Conservation (phyloP, 2,113 vertebrate species). For the Pao palembangensis region DNA sequence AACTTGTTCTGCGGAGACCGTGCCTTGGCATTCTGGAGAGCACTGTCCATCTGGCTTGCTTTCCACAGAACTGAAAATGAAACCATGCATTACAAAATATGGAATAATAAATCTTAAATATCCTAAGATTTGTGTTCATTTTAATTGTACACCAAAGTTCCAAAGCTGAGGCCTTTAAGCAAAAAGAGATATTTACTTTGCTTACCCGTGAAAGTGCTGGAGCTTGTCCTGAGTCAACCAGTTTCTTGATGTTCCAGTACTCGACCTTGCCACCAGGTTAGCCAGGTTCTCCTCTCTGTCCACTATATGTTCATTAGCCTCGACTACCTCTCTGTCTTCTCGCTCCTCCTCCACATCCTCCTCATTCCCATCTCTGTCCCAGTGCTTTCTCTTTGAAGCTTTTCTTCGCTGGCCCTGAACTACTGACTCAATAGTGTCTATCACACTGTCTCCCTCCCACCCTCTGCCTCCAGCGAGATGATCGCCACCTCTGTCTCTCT, state of each 20-base stretch:
- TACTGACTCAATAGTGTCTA: constrained; percentile 91
- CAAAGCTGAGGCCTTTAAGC: not conserved
- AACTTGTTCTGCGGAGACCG: constrained; percentile 61
- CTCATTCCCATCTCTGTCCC: constrained; percentile 57
- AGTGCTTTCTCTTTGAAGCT: constrained; percentile 68
- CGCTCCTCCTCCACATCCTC: constrained; percentile 66
- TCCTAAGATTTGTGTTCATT: constrained; percentile 1
- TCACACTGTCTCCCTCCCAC: constrained; percentile 82
- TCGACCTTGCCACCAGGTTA: constrained; percentile 67
- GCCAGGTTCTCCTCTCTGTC: constrained; percentile 74
- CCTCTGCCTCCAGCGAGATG: constrained; percentile 48
- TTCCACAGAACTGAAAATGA: constrained; percentile 68
- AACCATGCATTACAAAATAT: constrained; percentile 18
- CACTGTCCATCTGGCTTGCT: constrained; percentile 71
- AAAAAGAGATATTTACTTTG: not conserved
- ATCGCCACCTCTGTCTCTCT: constrained; percentile 49
- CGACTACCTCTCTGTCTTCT: constrained; percentile 51
- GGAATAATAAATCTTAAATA: constrained; percentile 11
- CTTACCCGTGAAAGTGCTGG: constrained; percentile 70
- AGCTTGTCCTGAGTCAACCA: constrained; percentile 73
- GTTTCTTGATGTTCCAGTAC: constrained; percentile 58
- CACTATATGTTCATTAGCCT: constrained; percentile 44
- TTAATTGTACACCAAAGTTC: not conserved
- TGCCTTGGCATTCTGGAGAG: constrained; percentile 54
- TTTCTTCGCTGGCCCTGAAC: constrained; percentile 80